Base-by-base conservation (phyloP, 2,797 vertebrate species). In the Labeo calbasu region DNA sequence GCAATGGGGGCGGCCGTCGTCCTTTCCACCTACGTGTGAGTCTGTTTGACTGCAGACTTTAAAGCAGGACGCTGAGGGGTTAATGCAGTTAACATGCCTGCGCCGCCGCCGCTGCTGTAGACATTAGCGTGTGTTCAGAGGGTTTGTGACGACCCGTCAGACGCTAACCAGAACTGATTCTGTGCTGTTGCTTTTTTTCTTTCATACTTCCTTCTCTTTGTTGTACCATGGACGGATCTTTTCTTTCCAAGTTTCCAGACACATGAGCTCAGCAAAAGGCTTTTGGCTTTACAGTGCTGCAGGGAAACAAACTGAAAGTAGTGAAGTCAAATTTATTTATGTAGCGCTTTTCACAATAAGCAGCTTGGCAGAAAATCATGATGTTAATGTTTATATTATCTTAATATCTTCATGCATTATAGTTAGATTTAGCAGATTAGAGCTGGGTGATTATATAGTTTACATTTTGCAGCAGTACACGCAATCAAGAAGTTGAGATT, bases 11-110 rank as follows among this genome's bases (percentile, higher is more conserved):
- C 3, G 13, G 50, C 50, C 15, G 14, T 75, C 19, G 10, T 32
- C 11, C 10, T 55, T 48, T 71, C 43, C 79, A 63, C 69, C 75
- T 79, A 17, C 0, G 32, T 84, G 84, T 28, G 84, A 81, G 48
- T 32, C 72, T 50, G 19, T 43, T 57, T 25, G n/a, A 46, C 53
- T 12, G 43, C 43, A 25, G 19, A 11, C 14, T 8, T 53, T 12
- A 75, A 11, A 77, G 25, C 25, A n/a, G 28, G 25, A 23, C 25
- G 12, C 57, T 7, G 48, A 59, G 70, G 23, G 23, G 72, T 84
- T 88, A 63, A 79, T n/a, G 78, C 21, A 28, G 69, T 82, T 86
- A 84, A 55, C 73, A 66, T 25, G 75, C 66, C 51, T 75, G 36
- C 6, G 68, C 36, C 32, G 25, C 81, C 32, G 21, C 82, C 77